Evolutionary conservation across 2,888 invertebrate species (phyloP), one percentile per base, ranked within the genome.

Genomic region (Thecophora atra): DNA sequence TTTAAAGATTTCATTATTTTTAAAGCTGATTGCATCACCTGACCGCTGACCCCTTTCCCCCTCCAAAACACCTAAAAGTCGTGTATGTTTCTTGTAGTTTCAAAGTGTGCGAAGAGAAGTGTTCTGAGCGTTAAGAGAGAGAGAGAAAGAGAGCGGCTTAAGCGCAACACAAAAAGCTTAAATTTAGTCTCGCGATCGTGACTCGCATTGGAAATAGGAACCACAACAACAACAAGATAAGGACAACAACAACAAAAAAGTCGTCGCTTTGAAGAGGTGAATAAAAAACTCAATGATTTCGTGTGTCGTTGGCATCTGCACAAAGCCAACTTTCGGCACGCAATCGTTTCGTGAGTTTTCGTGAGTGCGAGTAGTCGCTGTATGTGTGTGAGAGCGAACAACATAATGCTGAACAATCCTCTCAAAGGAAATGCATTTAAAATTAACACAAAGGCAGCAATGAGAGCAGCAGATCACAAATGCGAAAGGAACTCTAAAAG

Each of bases 271-370:
- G 15, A 17, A 15, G 47, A 15, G 47, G 47, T 17, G 47, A n/a
- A 5, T 47, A 51, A 26, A 65, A 65, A 56, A 68, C 44, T 58
- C 44, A 68, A 24, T 56, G 52, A 58, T 68, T 42, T 42, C 58
- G 64, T 58, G 52, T 19, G 58, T 58, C 42, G 17, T 8, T 44
- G 19, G 37, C 54, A 30, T 30, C 28, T 11, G 26, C 21, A 26
- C 47, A 58, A 28, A 37, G 68, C 42, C 68, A 56, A 68, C 56
- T 58, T 68, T 68, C 44, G 21, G 68, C 68, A 68, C 68, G 68
- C 68, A 68, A 8, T 44, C 58, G 68, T 54, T 30, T 67, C 6
- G 56, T 6, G 64, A 64, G 64, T 64, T 47, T 67, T 56, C 30
- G 67, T 67, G 67, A 21, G 19, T 28, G 3, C 26, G 15, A n/a